Base-by-base conservation (phyloP, 2,113 vertebrate species). In the Anguilla rostrata region DNA sequence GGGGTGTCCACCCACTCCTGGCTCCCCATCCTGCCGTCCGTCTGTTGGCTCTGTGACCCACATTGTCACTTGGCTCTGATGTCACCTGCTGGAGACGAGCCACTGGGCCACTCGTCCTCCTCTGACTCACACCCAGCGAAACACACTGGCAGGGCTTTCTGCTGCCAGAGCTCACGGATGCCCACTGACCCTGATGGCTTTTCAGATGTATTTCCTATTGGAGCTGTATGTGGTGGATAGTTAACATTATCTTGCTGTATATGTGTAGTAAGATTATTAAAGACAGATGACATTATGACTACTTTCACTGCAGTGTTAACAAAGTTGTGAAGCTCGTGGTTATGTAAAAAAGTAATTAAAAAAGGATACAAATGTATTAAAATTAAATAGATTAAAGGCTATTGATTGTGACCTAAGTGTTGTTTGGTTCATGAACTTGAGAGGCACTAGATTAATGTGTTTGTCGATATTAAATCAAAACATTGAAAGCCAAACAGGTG, bases 401-500 rank as follows among this genome's bases (percentile, higher is more conserved):
- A 34, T 75, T 75, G 71, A 9, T n/a, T 75, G 26, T 75, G n/a
- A 7, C 66, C 66, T 75, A 29, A 75, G n/a, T n/a, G 15, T n/a
- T 75, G 71, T 11, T 75, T 75, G 71, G 71, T 22, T 75, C 12
- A 75, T 75, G 71, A 75, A 75, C 29, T 34, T 26, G 26, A 34
- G 71, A 75, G 71, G 9, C 71, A 75, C 26, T 5, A 75, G 71
- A n/a, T 34, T 34, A 34, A 34, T 8, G 39, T 84, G 57, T 71
- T 57, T 75, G n/a, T n/a, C 6, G 71, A 75, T n/a, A 84, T 39
- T 43, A 2, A 84, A 84, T 84, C 82, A 84, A 41, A 22, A 84
- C 56, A 2, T 63, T 60, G 57, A 60, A 12, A 60, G 9, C 49
- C 14, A 11, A 66, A 18, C 60, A 29, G 75, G 41, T 84, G 83